A percentile compares a stretch with the other conserved stretches of the same genome.
Conservation (phyloP, 53 echinoderm and acorn worm species). For the Apostichopus leukothele region DNA sequence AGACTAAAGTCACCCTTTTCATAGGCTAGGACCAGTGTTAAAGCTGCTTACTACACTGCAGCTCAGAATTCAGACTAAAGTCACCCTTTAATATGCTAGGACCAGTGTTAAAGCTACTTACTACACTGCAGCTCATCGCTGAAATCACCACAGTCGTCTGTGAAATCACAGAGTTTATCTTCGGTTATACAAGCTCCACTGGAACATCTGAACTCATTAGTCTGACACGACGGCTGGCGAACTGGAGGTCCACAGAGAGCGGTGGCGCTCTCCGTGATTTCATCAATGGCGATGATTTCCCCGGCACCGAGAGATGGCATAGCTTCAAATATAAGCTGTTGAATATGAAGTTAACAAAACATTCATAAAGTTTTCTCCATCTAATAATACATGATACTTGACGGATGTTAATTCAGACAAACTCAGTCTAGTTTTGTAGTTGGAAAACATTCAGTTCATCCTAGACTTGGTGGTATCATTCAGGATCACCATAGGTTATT, state of each 20-base stretch:
- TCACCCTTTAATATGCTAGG: too few species aligned
- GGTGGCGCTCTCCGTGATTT: constrained; percentile 47
- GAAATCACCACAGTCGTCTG: constrained; percentile 89
- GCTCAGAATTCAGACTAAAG: too few species aligned
- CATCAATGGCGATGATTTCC: constrained; percentile 66
- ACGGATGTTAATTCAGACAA: too few species aligned
- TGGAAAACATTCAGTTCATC: too few species aligned
- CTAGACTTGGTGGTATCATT: too few species aligned
- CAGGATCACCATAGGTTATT: too few species aligned
- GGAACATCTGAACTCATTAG: constrained; percentile 63
- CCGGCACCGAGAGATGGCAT: constrained; percentile 51
- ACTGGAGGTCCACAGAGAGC: constrained; percentile 43
- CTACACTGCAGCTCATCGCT: constrained; percentile 76
- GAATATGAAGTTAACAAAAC: neutral
- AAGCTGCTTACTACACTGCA: too few species aligned
- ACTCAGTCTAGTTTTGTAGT: too few species aligned
- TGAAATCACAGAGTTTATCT: constrained; percentile 77
- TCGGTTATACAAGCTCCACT: constrained; percentile 68
- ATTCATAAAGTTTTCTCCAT: too few species aligned
- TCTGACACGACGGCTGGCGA: constrained; percentile 50
- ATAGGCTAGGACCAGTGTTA: too few species aligned
- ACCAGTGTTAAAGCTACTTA: constrained; percentile 1
- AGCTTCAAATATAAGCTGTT: constrained; percentile 49
- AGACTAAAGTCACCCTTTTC: too few species aligned
- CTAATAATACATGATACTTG: too few species aligned